Evolutionary conservation across 2,113 vertebrate species (phyloP).

Genomic region (Triplophysa tibetana): DNA sequence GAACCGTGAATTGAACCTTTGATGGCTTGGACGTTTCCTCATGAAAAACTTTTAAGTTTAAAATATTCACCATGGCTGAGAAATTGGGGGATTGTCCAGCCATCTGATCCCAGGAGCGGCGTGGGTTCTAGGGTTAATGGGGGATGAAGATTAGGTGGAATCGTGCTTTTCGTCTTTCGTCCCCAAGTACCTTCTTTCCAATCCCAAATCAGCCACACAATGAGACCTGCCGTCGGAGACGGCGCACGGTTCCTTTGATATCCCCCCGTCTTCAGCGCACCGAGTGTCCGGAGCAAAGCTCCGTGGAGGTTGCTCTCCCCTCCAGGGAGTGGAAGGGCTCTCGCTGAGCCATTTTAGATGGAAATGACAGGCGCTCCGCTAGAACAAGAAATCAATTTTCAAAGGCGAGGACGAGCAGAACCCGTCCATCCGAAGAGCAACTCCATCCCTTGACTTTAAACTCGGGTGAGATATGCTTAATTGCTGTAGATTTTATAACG

Average conservation of each 20-base stretch:
- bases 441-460: slow-evolving; percentile 60
- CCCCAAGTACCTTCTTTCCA: slow-evolving; percentile 63
- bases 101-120: slow-evolving; percentile 78
- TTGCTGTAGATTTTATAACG: slow-evolving; percentile 68
- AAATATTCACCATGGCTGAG: slow-evolving; percentile 76
- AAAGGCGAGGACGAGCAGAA: slow-evolving; percentile 67
- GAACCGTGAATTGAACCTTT: slow-evolving; percentile 67
- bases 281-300: slow-evolving; percentile 73
- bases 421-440: slow-evolving; percentile 58
- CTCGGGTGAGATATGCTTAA: slow-evolving; percentile 67
- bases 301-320: slow-evolving; percentile 67
- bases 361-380: slow-evolving; percentile 72
- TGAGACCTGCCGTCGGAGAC: slow-evolving; percentile 70
- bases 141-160: slow-evolving; percentile 78
- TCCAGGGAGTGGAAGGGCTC: slow-evolving; percentile 59
- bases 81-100: slow-evolving; percentile 79
- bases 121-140: slow-evolving; percentile 76
- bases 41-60: slow-evolving; percentile 72
- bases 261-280: slow-evolving; percentile 59
- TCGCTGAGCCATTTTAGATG: slow-evolving; percentile 69
- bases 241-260: slow-evolving; percentile 72
- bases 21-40: slow-evolving; percentile 76
- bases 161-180: slow-evolving; percentile 63
- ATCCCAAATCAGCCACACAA: slow-evolving; percentile 73
- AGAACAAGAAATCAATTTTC: slow-evolving; percentile 77